Conservation (phyloP, 2,113 vertebrate genomes). For the Eulacestoma nigropectus region DNA sequence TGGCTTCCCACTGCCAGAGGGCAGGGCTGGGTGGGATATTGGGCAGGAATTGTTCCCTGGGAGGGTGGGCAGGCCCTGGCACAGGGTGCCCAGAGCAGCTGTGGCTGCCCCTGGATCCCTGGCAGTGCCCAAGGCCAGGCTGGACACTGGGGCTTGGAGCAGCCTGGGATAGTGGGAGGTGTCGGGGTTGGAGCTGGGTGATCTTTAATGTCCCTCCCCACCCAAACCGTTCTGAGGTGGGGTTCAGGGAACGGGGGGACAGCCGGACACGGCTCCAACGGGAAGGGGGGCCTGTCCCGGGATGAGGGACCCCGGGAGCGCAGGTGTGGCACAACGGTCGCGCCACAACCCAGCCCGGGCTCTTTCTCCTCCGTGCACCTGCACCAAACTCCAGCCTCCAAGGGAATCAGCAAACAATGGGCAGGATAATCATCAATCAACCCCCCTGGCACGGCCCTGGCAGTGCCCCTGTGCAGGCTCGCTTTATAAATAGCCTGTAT, state of each 20-base stretch:
- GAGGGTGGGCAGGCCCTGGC: not conserved
- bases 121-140: not conserved
- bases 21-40: not conserved
- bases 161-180: accelerated
- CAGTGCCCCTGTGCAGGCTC: constrained; percentile 27
- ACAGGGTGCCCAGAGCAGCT: not conserved
- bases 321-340: not conserved
- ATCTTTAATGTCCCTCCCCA: not conserved
- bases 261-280: not conserved
- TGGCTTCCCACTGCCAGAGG: not conserved
- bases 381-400: constrained; percentile 11
- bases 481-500: constrained; percentile 52
- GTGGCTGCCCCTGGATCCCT: not conserved
- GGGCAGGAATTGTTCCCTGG: accelerated
- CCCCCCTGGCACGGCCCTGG: constrained; percentile 12
- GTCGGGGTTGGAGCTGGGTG: not conserved
- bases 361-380: not conserved
- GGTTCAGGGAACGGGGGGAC: accelerated
- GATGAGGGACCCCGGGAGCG: not conserved
- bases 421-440: constrained; percentile 48
- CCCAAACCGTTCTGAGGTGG: not conserved
- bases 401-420: constrained; percentile 42
- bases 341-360: not conserved
- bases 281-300: not conserved
- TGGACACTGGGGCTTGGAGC: not conserved